Percentiles rank a stretch among this genome's conserved stretches.
phyloP scores from a whole-genome alignment of 2,113 vertebrate genomes.

The Seriola aureovittata region DNA sequence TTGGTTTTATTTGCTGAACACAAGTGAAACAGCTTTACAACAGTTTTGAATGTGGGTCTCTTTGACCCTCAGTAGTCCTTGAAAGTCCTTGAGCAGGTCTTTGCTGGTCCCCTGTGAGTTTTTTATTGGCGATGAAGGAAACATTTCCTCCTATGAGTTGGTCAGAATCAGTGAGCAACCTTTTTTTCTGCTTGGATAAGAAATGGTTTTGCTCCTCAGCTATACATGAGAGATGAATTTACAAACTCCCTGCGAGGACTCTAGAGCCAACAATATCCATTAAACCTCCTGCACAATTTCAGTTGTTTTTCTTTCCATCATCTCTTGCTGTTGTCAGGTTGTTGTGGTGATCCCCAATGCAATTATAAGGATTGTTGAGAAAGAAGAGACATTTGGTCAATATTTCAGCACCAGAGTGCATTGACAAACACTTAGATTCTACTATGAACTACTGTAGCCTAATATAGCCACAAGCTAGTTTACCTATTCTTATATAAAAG shows the following conservation, averaged over 20 bases:
- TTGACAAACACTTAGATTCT: conserved; percentile 75
- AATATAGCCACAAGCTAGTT: conserved; percentile 83
- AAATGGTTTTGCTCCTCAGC: conserved; percentile 4
- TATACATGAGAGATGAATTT: conserved; percentile 18
- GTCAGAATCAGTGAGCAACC: conserved; percentile 2
- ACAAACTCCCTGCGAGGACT: conserved; percentile 15
- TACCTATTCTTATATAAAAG: conserved; percentile 83
- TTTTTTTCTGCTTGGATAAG: conserved; percentile 1
- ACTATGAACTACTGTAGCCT: conserved; percentile 81
- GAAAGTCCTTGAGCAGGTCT: conserved; percentile 5
- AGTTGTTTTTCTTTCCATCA: conserved; percentile 15
- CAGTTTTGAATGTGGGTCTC: not conserved
- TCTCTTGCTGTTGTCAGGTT: conserved; percentile 39
- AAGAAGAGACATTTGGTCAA: conserved; percentile 41
- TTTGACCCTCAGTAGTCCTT: conserved; percentile 9
- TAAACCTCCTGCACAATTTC: not conserved
- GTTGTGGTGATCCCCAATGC: conserved; percentile 15
- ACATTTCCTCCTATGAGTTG: not conserved
- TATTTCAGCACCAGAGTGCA: conserved; percentile 80
- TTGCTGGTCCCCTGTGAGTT: not conserved
- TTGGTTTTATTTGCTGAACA: not conserved
- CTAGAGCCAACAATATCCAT: conserved; percentile 4
- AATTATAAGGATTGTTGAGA: conserved; percentile 20
- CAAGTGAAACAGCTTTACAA: conserved; percentile 15
- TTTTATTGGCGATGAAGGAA: not conserved